These are phyloP conservation scores for Struthidea cinerea DNA, from an alignment of 2,113 vertebrate genomes.

Conservation along the genomic window DNA sequence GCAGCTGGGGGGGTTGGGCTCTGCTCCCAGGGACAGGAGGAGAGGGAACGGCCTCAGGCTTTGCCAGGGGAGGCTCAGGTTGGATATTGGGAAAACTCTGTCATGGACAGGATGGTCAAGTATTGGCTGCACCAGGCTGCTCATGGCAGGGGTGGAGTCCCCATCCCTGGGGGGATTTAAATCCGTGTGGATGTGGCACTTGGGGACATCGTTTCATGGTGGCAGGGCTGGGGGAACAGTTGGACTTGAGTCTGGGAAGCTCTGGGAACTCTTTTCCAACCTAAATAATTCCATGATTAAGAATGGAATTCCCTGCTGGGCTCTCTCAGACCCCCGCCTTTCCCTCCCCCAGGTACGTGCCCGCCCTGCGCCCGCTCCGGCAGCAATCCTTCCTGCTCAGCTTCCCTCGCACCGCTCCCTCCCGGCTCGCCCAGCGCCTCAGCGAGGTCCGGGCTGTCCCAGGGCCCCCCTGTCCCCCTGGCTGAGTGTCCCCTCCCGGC, in stretches of 20 bases:
- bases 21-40: neutral
- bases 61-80: fast-evolving
- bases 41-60: fast-evolving
- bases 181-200: fast-evolving
- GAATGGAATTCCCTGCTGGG: fast-evolving
- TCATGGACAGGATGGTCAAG: fast-evolving
- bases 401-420: constrained; percentile 83
- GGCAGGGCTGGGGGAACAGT: fast-evolving
- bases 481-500: fast-evolving
- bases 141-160: neutral
- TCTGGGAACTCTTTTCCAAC: neutral
- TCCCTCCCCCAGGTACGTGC: constrained; percentile 76
- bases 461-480: neutral
- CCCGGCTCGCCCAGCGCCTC: constrained; percentile 88
- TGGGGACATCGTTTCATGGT: neutral
- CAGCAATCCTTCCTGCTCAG: constrained; percentile 86
- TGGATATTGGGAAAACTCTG: neutral
- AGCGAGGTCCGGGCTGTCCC: constrained; percentile 72
- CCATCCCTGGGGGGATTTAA: neutral
- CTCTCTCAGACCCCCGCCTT: neutral
- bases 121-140: neutral
- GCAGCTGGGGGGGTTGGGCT: fast-evolving
- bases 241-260: fast-evolving
- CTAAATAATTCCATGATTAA: fast-evolving
- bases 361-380: constrained; percentile 84